Percentiles rank a stretch among this genome's conserved stretches.
phyloP scores from a whole-genome alignment of 2,113 vertebrate species.

The Indicator indicator region DNA sequence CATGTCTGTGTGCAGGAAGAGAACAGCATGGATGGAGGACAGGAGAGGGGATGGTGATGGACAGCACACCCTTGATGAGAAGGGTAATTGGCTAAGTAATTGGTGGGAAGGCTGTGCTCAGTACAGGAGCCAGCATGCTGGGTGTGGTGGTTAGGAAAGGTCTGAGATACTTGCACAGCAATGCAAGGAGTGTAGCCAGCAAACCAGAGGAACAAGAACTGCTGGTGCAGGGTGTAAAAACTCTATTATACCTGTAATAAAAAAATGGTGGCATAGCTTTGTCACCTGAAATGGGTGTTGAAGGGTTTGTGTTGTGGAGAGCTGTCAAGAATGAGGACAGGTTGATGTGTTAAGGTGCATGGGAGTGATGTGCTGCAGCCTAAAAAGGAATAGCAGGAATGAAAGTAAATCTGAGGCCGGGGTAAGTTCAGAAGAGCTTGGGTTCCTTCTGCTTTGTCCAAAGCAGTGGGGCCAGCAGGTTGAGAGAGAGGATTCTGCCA shows the following conservation, averaged over 20 bases:
- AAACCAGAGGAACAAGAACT: constrained; percentile 59
- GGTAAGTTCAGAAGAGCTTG: background rate
- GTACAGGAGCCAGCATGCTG: constrained; percentile 2
- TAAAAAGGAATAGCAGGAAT: background rate
- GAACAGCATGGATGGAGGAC: background rate
- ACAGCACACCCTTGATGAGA: background rate
- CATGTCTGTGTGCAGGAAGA: background rate
- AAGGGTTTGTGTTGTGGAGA: background rate
- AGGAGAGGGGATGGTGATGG: background rate
- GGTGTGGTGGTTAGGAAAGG: constrained; percentile 34
- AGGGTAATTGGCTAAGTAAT: constrained; percentile 46
- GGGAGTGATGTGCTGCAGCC: background rate
- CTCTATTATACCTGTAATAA: background rate
- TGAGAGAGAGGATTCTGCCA: too few relatives aligned
- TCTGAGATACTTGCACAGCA: background rate
- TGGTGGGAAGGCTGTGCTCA: constrained; percentile 4
- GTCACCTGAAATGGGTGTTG: background rate
- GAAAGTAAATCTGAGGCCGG: background rate
- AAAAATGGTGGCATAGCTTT: background rate
- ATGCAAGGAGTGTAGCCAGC: background rate
- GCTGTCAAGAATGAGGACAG: background rate
- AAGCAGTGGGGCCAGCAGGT: too few relatives aligned
- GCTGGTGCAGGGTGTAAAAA: constrained; percentile 10
- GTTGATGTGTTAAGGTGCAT: background rate
- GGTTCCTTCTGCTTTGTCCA: too few relatives aligned